Evolutionary conservation across 1,140 invertebrate species (phyloP), one percentile per base, ranked within the genome.

Genomic region (Bombus superbus): DNA sequence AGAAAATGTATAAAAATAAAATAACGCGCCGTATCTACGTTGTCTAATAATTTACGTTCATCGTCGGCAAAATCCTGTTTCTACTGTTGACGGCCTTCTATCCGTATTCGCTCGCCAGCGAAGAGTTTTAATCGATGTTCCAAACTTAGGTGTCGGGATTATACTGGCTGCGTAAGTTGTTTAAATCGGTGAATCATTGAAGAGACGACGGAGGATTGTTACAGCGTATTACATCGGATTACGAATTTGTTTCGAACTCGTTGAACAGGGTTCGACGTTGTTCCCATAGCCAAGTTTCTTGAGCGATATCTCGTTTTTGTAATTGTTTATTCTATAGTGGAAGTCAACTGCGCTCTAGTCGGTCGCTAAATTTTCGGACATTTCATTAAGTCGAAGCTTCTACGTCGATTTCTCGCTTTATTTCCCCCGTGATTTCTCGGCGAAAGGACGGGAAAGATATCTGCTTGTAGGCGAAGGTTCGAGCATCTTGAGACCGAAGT

Each of bases 161-260:
- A 88, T 74, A 77, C 53, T 25, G 35, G 15, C 3, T 18, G 76
- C 57, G 69, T 66, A 74, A 88, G 38, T 88, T 78, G 44, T 40
- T 76, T 40, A n/a, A 59, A 71, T 71, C 64, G 40, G 18, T 38
- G 35, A 53, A 69, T 53, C 62, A 59, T 69, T 28, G 68, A 78
- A 68, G 53, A 40, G 38, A 11, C 8, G 72, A 38, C 53, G 57
- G 35, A 18, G 42, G 47, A 72, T 73, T 53, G 79, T 66, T 42
- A 42, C 59, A 25, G 22, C 22, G 74, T 74, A 86, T 89, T 86
- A 88, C 64, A 18, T 13, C 22, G 74, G 78, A 86, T 89, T 86
- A 86, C 64, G 28, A 53, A 35, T 75, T 75, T 35, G 32, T 71
- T 72, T 42, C 28, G 28, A 42, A 28, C 69, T 72, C 69, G 32